Percentiles rank a stretch among this genome's conserved stretches.
phyloP scores from a whole-genome alignment of 2,113 vertebrate genomes.

The Centrocercus urophasianus region DNA sequence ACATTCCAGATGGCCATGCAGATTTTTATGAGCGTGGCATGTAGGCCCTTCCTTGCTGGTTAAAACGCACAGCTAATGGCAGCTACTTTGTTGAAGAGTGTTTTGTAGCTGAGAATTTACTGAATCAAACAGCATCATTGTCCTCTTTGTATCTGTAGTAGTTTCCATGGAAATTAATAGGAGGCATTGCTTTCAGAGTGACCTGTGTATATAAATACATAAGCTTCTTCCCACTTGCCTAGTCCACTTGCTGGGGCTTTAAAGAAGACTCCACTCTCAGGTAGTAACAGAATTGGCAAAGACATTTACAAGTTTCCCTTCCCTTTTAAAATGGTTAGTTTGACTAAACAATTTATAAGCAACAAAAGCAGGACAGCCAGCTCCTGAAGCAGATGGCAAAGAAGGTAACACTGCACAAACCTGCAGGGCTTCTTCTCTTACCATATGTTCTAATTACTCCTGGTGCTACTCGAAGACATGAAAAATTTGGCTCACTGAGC shows the following conservation, averaged over 20 bases:
- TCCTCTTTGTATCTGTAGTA: not conserved
- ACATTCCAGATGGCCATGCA: not conserved
- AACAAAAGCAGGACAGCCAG: not conserved
- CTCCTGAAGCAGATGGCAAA: not conserved
- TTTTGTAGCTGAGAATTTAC: not conserved
- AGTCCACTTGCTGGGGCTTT: not conserved
- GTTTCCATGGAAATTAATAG: not conserved
- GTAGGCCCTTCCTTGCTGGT: not conserved
- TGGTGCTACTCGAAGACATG: not conserved
- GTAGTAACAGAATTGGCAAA: not conserved
- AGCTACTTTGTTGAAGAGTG: not conserved
- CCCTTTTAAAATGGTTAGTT: not conserved
- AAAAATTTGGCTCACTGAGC: not conserved
- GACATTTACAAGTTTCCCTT: not conserved
- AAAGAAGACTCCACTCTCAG: not conserved
- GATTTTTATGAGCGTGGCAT: not conserved
- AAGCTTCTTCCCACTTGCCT: not conserved
- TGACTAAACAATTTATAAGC: not conserved
- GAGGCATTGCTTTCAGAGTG: not conserved
- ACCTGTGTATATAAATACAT: not conserved
- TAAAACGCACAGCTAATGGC: not conserved
- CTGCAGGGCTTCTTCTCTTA: not conserved
- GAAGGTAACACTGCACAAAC: not conserved
- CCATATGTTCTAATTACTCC: not conserved
- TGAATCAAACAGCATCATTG: not conserved